phyloP scores from a whole-genome alignment of 2,888 invertebrate species.

The Helleia helle region DNA sequence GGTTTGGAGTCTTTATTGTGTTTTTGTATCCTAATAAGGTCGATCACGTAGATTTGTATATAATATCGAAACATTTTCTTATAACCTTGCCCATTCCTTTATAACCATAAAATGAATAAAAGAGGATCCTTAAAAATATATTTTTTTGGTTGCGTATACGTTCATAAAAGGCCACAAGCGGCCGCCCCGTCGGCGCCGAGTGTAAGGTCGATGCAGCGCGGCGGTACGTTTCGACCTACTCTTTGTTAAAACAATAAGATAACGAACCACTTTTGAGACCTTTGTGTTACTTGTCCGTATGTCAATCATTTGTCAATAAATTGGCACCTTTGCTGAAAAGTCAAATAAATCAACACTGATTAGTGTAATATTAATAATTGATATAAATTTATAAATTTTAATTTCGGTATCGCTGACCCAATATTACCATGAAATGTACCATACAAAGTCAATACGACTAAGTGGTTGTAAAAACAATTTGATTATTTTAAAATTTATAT shows the following conservation, averaged over 20 bases:
- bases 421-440: no score
- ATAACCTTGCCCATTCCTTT: no score
- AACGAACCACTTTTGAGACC: constrained; percentile 9
- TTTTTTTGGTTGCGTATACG: not conserved
- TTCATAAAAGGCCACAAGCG: constrained; percentile 10
- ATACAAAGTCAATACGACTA: no score
- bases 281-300: not conserved
- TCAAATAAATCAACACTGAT: not conserved
- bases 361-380: not conserved
- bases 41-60: no score
- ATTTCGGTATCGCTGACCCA: no score
- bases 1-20: no score
- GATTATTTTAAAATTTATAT: no score
- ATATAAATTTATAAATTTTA: not conserved
- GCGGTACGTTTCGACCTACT: constrained; percentile 9
- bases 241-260: constrained; percentile 8
- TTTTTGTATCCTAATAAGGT: no score
- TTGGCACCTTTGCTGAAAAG: not conserved
- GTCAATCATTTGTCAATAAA: constrained; percentile 6
- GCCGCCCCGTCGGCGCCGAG: constrained; percentile 8
- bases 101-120: no score
- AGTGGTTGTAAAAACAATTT: no score
- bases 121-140: no score
- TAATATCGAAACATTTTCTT: no score
- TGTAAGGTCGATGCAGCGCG: constrained; percentile 2